phyloP scores from a whole-genome alignment of 1,140 invertebrate genomes.

The Heliothis subflexa region DNA sequence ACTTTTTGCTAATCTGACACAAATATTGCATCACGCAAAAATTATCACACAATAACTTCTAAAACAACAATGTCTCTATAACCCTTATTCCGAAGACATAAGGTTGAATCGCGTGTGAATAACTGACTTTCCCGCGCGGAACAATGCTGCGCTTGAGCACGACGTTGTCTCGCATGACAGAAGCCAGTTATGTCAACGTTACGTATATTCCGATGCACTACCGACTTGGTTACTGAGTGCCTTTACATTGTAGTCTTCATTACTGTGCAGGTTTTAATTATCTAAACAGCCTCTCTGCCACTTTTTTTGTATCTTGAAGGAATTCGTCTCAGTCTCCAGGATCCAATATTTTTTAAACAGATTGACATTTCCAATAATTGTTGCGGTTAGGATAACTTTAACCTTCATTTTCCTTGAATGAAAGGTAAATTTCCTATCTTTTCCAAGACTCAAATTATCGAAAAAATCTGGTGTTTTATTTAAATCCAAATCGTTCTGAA shows the following conservation, averaged over 20 bases:
- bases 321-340: too few species aligned
- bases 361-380: too few species aligned
- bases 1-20: conserved; percentile 37
- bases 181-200: conserved; percentile 32
- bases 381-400: too few species aligned
- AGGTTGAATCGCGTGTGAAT: neutral
- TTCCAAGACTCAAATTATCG: too few species aligned
- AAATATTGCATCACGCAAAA: conserved; percentile 38
- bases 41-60: conserved; percentile 26
- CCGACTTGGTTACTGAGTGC: conserved; percentile 3
- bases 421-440: too few species aligned
- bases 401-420: too few species aligned
- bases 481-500: neutral
- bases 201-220: conserved; percentile 25
- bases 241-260: neutral
- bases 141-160: conserved; percentile 20
- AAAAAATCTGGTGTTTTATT: neutral
- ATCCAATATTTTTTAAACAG: too few species aligned
- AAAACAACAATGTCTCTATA: neutral
- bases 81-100: neutral
- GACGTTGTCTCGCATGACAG: conserved; percentile 26
- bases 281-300: neutral
- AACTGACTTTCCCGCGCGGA: conserved; percentile 13
- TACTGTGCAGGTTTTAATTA: neutral
- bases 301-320: too few species aligned